Evolutionary conservation across 2,113 vertebrate species (phyloP).

Genomic region (Oreocharis arfaki): DNA sequence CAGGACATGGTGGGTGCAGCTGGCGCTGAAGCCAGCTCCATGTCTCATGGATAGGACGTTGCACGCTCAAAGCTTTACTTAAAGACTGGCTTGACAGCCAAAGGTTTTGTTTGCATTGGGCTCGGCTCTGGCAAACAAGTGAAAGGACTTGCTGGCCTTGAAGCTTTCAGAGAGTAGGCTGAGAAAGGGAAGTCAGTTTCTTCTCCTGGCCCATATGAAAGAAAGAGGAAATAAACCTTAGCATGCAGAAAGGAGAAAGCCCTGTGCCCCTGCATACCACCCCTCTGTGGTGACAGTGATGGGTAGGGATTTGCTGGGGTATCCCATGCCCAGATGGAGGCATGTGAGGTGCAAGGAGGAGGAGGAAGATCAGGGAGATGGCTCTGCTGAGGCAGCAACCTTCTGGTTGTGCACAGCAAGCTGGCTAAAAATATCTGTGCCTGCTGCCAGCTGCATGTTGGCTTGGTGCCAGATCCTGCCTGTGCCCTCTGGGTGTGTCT

Average conservation of each 20-base stretch:
- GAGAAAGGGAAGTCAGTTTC: neutral
- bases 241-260: neutral
- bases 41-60: neutral
- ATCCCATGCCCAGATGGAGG: neutral
- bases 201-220: neutral
- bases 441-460: accelerated
- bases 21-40: neutral
- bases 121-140: neutral
- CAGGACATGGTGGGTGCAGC: neutral
- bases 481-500: neutral
- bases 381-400: neutral
- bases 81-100: neutral
- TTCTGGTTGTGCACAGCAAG: neutral
- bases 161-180: neutral
- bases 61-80: neutral
- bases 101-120: neutral
- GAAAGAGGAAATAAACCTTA: neutral
- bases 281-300: neutral
- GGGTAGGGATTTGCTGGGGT: neutral
- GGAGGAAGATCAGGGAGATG: neutral
- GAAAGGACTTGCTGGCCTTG: neutral
- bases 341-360: neutral
- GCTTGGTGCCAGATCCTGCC: neutral
- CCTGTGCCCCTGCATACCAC: accelerated
- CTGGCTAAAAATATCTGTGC: neutral